A percentile compares a stretch with the other conserved stretches of the same genome.
Conservation (phyloP, 1,140 invertebrate genomes). For the Spodoptera litura region DNA sequence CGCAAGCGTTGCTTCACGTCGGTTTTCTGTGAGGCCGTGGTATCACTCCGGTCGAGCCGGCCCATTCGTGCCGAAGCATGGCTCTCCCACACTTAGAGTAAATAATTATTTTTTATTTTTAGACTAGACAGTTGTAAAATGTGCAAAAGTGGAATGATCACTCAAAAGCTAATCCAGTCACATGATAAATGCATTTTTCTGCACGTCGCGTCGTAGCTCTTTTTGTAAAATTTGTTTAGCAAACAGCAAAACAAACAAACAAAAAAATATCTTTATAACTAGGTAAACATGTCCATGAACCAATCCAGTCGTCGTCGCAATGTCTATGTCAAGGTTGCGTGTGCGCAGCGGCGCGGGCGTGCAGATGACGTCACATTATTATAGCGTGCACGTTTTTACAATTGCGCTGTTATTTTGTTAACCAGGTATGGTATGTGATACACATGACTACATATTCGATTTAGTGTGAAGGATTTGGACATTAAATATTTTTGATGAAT, state of each 20-base stretch:
- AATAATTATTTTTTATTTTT: no score
- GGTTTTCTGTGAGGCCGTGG: no score
- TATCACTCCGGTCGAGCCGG: no score
- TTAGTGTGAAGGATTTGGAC: neutral
- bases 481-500: no score
- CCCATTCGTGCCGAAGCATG: no score
- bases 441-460: neutral
- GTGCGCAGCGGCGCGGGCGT: neutral
- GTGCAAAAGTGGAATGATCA: no score
- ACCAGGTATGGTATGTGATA: constrained; percentile 7
- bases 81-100: no score
- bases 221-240: neutral
- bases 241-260: neutral
- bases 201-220: no score
- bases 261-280: neutral
- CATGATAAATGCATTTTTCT: no score
- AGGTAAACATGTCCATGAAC: constrained; percentile 32
- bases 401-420: constrained; percentile 4
- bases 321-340: constrained; percentile 36
- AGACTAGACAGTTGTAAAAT: no score
- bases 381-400: neutral
- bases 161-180: no score
- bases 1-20: no score
- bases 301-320: neutral
- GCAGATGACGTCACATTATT: neutral